Evolutionary conservation across 2,888 invertebrate species (phyloP).

Genomic region (Drosophila austrosaltans): DNA sequence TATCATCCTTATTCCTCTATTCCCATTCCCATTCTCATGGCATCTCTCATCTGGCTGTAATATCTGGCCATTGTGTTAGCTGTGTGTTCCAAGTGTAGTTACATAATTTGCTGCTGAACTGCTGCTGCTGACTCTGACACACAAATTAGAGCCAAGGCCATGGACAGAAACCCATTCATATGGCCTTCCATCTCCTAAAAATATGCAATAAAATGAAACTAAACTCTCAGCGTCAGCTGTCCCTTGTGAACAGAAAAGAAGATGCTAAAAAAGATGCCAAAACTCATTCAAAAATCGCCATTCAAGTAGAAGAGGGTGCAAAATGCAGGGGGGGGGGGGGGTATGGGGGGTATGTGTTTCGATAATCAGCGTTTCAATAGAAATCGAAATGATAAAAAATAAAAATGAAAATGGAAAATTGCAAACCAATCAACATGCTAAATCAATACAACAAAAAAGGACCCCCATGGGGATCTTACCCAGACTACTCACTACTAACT

Average conservation of each 20-base stretch:
- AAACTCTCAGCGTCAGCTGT: slow-evolving; percentile 50
- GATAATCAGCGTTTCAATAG: slow-evolving; percentile 49
- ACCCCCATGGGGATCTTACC: slow-evolving; percentile 41
- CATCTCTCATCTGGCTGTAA: slow-evolving; percentile 32
- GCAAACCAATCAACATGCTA: slow-evolving; percentile 75
- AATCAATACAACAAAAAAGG: slow-evolving; percentile 68
- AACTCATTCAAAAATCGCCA: slow-evolving; percentile 15
- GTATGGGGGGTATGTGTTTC: background rate
- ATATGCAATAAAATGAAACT: slow-evolving; percentile 59
- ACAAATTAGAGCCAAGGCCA: slow-evolving; percentile 69
- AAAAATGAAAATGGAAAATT: slow-evolving; percentile 30
- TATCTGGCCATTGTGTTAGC: slow-evolving; percentile 64
- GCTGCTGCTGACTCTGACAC: slow-evolving; percentile 56
- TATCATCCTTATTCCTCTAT: background rate
- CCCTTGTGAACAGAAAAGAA: slow-evolving; percentile 1
- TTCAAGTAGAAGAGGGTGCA: background rate
- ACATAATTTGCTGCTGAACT: slow-evolving; percentile 71
- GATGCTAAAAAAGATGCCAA: slow-evolving; percentile 7
- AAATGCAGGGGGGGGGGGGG: background rate
- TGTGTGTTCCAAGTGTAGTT: slow-evolving; percentile 65
- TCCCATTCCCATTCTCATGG: background rate
- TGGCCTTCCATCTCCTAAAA: slow-evolving; percentile 51
- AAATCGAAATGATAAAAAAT: slow-evolving; percentile 27
- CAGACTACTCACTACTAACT: slow-evolving; percentile 52
- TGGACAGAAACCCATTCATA: slow-evolving; percentile 55